Conservation (phyloP, 64 coral and sea anemone species). For the Montipora capricornis region DNA sequence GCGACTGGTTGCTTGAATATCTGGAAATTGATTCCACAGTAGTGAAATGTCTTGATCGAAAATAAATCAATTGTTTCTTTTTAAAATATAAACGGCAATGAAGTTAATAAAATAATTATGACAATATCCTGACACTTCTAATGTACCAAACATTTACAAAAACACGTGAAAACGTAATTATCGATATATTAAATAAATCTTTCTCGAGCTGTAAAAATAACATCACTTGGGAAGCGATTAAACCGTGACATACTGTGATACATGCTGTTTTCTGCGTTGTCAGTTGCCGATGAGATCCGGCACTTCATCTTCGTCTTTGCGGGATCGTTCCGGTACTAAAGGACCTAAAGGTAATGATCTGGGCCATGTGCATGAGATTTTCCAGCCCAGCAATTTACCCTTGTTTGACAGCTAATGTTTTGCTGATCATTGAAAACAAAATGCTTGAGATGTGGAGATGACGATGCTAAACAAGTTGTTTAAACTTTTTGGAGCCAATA, state of each 20-base stretch:
- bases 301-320: no score
- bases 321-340: no score
- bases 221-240: background rate
- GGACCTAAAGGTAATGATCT: no score
- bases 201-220: conserved; percentile 14
- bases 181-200: background rate
- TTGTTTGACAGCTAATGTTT: no score
- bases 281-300: no score
- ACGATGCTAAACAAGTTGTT: no score
- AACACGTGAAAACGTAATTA: background rate
- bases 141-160: background rate
- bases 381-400: no score
- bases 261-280: background rate
- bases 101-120: background rate
- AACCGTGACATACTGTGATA: background rate
- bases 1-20: conserved; percentile 87
- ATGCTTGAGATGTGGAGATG: no score
- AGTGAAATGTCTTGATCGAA: conserved; percentile 90
- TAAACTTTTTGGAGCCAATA: no score
- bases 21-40: conserved; percentile 88
- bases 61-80: conserved; percentile 32
- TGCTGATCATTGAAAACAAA: no score
- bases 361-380: no score
- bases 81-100: background rate
- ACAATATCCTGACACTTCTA: background rate